Base-by-base conservation (phyloP, 2,888 invertebrate genomes). In the Ochropacha duplaris region DNA sequence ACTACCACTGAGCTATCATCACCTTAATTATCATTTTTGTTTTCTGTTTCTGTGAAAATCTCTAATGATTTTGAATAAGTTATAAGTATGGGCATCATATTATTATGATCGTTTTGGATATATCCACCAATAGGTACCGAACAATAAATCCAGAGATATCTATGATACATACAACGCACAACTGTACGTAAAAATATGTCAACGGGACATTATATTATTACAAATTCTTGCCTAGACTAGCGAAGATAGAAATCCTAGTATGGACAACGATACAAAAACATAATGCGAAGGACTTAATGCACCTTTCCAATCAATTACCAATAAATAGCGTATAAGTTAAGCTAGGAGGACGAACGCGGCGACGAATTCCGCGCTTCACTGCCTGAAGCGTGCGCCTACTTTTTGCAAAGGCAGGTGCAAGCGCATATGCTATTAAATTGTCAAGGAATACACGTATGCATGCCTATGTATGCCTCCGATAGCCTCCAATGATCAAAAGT, bases 341-440 rank as follows among this genome's bases (percentile, higher is more conserved):
- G 79, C 87, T 78, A 87, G 81, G 74, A 83, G 77, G 81, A 81
- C 75, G 80, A 80, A 73, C 71, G 83, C 81, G 83, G 87, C 88
- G 90, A 89, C 89, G 90, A 90, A 91, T 91, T 89, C 91, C 88
- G 81, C 87, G 86, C 90, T 86, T 83, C 87, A 74, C 79, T 81
- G 90, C 88, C 88, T 84, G 87, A 87, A 90, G 91, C 92, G 87
- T 89, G 90, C 82, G 83, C 84, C 84, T 87, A 87, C 87, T 92
- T 92, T 92, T 92, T 92, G 91, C 90, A 88, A 68, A 62, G 85
- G 90, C 92, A 92, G 92, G 92, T 92, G 92, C 84, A 76, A 69
- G 79, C 78, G 83, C 90, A 91, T 91, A 90, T 91, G 92, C 90
- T 90, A 90, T 92, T 92, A 92, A 91, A 92, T 91, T 92, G 90